Conservation (phyloP, 2,888 invertebrate species). For the Cecidostiba fungosa region DNA sequence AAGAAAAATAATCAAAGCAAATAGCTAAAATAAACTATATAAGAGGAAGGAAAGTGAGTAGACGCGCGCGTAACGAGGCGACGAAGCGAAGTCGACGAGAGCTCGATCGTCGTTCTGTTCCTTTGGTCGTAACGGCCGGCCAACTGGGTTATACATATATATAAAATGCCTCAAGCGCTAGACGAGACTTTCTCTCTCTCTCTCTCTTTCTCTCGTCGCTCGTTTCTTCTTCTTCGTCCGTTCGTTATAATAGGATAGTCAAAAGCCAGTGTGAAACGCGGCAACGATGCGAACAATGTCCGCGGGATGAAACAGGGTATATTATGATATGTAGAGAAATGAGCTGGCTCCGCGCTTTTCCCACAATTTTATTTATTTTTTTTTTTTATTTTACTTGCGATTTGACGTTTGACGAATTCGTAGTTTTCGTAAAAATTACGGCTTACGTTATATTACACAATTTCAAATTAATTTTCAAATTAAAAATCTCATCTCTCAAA, state of each 20-base stretch:
- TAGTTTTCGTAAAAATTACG: no score
- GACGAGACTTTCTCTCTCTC: constrained; percentile 13
- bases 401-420: not conserved
- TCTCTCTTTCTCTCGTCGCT: constrained; percentile 1
- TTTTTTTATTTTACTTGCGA: not conserved
- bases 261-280: not conserved
- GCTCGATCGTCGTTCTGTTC: constrained; percentile 31
- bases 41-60: not conserved
- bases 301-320: constrained; percentile 59
- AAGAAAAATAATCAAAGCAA: constrained; percentile 10
- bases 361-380: not conserved
- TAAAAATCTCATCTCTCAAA: constrained; percentile 38
- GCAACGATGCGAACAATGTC: constrained; percentile 53
- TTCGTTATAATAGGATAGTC: not conserved
- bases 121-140: constrained; percentile 40
- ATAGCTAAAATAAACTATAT: constrained; percentile 2
- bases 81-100: constrained; percentile 55
- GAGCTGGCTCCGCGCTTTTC: not conserved
- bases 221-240: not conserved
- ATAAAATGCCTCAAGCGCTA: not conserved
- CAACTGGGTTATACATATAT: constrained; percentile 51
- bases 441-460: no score
- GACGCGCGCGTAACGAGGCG: constrained; percentile 35
- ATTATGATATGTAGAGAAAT: not conserved
- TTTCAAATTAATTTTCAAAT: no score